These are phyloP conservation scores for Stenotaenia linearis DNA, from an alignment of 2,888 invertebrate species.

Conservation along the genomic window DNA sequence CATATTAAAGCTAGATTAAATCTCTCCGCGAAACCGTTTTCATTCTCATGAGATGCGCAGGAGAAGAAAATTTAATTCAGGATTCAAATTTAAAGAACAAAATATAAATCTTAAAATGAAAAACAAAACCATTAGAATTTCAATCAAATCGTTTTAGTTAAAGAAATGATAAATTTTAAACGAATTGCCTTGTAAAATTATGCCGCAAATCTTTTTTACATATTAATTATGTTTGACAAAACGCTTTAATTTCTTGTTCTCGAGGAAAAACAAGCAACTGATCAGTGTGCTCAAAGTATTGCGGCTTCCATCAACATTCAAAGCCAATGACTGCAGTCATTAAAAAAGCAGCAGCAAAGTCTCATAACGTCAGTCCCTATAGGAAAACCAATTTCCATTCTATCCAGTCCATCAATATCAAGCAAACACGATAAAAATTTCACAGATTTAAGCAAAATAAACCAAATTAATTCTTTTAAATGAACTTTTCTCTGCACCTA, in stretches of 20 bases:
- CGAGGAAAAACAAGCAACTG: not conserved
- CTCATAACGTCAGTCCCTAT: not conserved
- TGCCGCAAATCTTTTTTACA: not conserved
- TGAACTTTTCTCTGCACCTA: not conserved
- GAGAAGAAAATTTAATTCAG: not conserved
- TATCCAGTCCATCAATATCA: not conserved
- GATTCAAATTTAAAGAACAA: no score
- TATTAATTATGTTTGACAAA: no score
- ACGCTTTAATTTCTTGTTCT: not conserved
- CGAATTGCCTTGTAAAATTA: not conserved
- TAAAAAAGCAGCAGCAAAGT: not conserved
- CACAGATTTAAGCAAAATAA: not conserved
- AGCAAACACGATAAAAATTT: not conserved
- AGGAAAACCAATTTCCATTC: not conserved
- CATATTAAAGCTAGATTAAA: constrained; percentile 2
- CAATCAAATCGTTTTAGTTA: no score
- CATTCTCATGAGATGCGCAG: not conserved
- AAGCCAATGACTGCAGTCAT: not conserved
- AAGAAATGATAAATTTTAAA: not conserved
- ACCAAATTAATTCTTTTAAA: not conserved
- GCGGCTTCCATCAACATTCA: constrained; percentile 4
- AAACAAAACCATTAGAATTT: not conserved
- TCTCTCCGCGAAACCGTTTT: not conserved
- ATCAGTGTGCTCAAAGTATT: constrained; percentile 9
- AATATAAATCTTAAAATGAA: no score